These are phyloP conservation scores for Trichonephila clavipes DNA, from an alignment of 1,140 invertebrate species.

Conservation along the genomic window DNA sequence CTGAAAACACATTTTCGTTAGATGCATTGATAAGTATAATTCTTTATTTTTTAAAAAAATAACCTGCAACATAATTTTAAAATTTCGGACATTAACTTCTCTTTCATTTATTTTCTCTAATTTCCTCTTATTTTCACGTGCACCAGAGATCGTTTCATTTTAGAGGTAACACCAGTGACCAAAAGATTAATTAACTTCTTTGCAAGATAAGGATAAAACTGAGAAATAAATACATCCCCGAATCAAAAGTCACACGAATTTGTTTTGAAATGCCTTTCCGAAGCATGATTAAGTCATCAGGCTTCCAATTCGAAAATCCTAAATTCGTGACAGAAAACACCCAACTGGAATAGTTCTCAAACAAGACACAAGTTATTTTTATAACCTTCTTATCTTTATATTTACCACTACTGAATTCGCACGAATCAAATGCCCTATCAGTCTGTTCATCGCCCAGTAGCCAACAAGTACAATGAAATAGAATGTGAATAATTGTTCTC, in stretches of 20 bases:
- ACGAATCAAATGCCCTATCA: constrained; percentile 53
- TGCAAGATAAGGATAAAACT: not conserved
- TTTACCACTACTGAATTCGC: not conserved
- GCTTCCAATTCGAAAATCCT: constrained; percentile 13
- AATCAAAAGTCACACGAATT: not conserved
- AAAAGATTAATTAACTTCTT: not conserved
- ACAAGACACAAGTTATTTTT: not conserved
- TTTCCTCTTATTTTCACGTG: too few relatives aligned
- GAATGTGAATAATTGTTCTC: constrained; percentile 60
- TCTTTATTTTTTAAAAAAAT: too few relatives aligned
- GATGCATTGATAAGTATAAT: too few relatives aligned
- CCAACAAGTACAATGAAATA: not conserved
- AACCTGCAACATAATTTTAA: too few relatives aligned
- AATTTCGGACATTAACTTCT: too few relatives aligned
- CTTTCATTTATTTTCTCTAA: too few relatives aligned
- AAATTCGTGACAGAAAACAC: constrained; percentile 55
- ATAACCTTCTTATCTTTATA: not conserved
- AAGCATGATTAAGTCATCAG: constrained; percentile 51
- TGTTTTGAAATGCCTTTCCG: not conserved
- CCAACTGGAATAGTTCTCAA: not conserved
- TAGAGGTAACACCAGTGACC: too few relatives aligned
- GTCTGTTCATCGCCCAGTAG: constrained; percentile 13
- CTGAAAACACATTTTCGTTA: too few relatives aligned
- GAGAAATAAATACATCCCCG: not conserved
- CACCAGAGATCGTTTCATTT: too few relatives aligned